phyloP scores from a whole-genome alignment of 1,140 invertebrate genomes.

The Diabrotica undecimpunctata region DNA sequence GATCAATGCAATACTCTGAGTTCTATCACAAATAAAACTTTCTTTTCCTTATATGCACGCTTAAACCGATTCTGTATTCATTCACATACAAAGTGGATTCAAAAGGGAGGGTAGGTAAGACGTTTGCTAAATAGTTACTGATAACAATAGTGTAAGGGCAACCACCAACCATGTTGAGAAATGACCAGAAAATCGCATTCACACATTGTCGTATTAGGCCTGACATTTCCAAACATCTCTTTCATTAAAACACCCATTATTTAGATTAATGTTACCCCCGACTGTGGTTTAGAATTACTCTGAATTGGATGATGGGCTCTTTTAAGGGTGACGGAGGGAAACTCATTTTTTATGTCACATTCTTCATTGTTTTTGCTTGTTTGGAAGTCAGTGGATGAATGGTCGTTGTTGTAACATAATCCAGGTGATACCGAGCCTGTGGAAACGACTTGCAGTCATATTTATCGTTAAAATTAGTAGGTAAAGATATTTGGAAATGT shows the following conservation, averaged over 20 bases:
- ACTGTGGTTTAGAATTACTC: constrained; percentile 45
- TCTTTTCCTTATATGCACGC: too few species aligned
- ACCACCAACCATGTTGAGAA: constrained; percentile 37
- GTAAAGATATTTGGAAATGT: too few species aligned
- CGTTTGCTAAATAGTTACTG: constrained; percentile 11
- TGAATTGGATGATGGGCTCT: constrained; percentile 31
- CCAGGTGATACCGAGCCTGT: not conserved
- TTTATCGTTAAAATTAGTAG: too few species aligned
- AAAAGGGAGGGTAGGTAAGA: constrained; percentile 18
- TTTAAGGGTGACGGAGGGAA: not conserved
- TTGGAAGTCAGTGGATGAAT: not conserved
- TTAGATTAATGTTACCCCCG: constrained; percentile 46
- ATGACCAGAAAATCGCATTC: constrained; percentile 46
- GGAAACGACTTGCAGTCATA: not conserved
- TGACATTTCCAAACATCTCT: constrained; percentile 48
- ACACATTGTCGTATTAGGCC: constrained; percentile 47
- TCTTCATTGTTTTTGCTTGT: not conserved
- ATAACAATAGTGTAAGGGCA: constrained; percentile 17
- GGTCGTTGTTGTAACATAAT: not conserved
- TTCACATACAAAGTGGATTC: not conserved
- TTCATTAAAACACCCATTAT: constrained; percentile 45
- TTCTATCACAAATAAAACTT: too few species aligned
- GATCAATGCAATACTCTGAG: too few species aligned
- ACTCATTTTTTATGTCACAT: not conserved
- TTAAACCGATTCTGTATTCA: too few species aligned